Base-by-base conservation (phyloP, 1,140 invertebrate species). In the Drosophila sproati region DNA sequence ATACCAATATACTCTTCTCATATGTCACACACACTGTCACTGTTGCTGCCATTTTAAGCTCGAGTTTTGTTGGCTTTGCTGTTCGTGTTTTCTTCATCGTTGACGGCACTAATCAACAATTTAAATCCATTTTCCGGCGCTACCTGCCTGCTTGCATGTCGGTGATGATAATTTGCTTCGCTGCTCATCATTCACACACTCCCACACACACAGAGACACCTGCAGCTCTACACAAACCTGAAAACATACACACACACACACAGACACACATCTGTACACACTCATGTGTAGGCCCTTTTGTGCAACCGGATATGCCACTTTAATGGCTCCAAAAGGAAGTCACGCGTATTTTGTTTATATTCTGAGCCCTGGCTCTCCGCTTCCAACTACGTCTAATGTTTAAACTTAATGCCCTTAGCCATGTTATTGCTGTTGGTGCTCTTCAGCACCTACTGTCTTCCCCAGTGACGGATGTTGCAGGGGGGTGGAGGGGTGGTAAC, bases 331-430 rank as follows among this genome's bases (percentile, higher is more conserved):
- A 57, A 77, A 73, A 83, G 88, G 88, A 91, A 91, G 88, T 91
- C 88, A 91, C 88, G 88, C 88, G 78, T 88, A 85, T 79, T 85
- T 91, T 91, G 88, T 91, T 91, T 91, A 90, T 90, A 90, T 82
- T 86, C 63, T 66, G 80, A 71, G 78, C 71, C 59, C 77, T 63
- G 73, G 43, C 52, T 75, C 75, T 54, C 3, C 51, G 51, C 56
- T 68, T 50, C 56, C 64, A 68, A 68, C 72, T 55, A 56, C 10
- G 66, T 64, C 71, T 82, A 79, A 83, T 83, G 78, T 39, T 70
- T 78, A 78, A 72, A 70, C 70, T 73, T 74, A 60, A 72, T 67
- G 52, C 56, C 29, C 41, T 61, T 43, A 39, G 66, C 70, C 70
- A n/a, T 47, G 47, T 51, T 63, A 10, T 51, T 29, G 29, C 7